Percentiles rank a stretch among this genome's conserved stretches.
Conservation (phyloP, 2,113 vertebrate genomes). For the human (Homo sapiens) region GRCh38 chr5:12477501-12478000, state of each 20-base stretch:
- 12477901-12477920: not conserved
- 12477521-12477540: not conserved
- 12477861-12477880: not conserved
- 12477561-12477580: not conserved
- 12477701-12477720: not conserved
- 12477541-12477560: not conserved
- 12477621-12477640: not conserved
- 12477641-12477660: not conserved
- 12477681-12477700: not conserved
- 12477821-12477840: not conserved
- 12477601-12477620: not conserved
- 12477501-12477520: not conserved
- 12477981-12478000: not conserved
- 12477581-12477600: not conserved
- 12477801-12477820: not conserved
- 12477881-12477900: not conserved
- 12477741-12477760: not conserved
- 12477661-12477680: not conserved
- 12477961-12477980: not conserved
- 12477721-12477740: not conserved
- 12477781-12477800: not conserved
- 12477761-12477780: not conserved
- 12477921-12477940: not conserved
- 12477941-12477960: not conserved
- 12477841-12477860: not conserved